Evolutionary conservation across 2,797 vertebrate species (phyloP), one percentile per base, ranked within the genome.

Genomic region (Eremophila alpestris): DNA sequence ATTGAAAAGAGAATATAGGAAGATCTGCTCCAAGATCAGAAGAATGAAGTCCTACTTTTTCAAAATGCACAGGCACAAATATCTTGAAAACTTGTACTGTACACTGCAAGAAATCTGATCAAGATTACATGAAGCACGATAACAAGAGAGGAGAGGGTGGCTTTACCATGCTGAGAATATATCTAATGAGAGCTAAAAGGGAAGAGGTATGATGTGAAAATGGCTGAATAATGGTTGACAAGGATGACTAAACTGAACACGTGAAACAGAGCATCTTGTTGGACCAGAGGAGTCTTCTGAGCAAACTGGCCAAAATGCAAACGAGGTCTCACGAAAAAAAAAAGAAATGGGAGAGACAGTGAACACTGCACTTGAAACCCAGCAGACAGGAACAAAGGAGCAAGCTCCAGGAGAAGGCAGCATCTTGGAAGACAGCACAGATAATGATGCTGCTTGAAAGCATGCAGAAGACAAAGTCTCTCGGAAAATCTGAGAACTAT

Each of bases 391-490:
- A 94, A 93, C 40, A 75, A 91, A 85, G 95, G 83, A 87, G 81
- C 90, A 96, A 96, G 87, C 78, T 93, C 87, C 96, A 91, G 91
- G 90, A 95, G 93, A 82, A 96, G 89, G 96, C 91, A 96, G 93
- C 93, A 95, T 93, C 94, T 94, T 54, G 43, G 74, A 97, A 95
- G 89, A 95, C 90, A 91, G 96, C 90, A 97, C 84, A 70, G 63
- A 92, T 91, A 95, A 45, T 38, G 91, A 96, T 95, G 96, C 92
- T 96, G 96, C 94, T 55, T 36, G 93, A 96, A 83, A 96, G 95
- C 97, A 98, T 98, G 97, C 97, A 97, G 90, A 78, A 96, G 94
- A 94, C 86, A 91, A 83, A 80, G 83, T 90, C 75, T 95, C 95
- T 92, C 0, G 2, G 40, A 87, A 75, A 55, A 45, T 91, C 93